These are phyloP conservation scores for Mus spretus DNA, from an alignment of 2,797 vertebrate genomes.

Conservation along the genomic window DNA sequence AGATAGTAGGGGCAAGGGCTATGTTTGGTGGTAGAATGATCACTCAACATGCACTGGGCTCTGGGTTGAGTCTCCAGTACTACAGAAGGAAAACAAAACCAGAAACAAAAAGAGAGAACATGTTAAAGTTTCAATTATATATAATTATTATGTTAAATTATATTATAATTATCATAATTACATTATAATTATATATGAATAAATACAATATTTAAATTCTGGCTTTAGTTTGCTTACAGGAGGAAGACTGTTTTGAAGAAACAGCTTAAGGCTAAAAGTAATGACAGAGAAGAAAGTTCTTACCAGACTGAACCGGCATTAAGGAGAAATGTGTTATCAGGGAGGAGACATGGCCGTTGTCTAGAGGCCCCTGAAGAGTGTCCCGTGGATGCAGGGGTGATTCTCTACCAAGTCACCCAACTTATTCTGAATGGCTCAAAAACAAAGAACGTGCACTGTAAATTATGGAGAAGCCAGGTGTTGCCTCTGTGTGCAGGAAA, in stretches of 20 bases:
- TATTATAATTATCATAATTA: not conserved
- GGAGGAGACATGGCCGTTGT: not conserved
- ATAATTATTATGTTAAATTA: not conserved
- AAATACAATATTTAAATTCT: not conserved
- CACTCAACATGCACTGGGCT: not conserved
- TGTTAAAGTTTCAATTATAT: not conserved
- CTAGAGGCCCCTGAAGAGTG: not conserved
- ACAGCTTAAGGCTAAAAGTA: slow-evolving; percentile 8
- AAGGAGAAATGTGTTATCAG: not conserved
- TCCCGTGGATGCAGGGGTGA: not conserved
- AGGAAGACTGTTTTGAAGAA: not conserved
- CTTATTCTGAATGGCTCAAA: not conserved
- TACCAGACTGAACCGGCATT: not conserved
- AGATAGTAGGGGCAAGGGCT: not conserved
- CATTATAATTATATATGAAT: not conserved
- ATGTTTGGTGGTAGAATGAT: not conserved
- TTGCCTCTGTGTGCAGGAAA: not conserved
- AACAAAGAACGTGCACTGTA: not conserved
- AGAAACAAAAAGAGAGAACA: not conserved
- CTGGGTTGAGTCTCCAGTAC: not conserved
- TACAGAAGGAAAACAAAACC: not conserved
- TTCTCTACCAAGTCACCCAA: not conserved
- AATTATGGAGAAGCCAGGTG: not conserved
- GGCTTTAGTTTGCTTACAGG: not conserved
- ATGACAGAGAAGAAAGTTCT: slow-evolving; percentile 17